Conservation (phyloP, 2,797 vertebrate species). For the Danio choprae region DNA sequence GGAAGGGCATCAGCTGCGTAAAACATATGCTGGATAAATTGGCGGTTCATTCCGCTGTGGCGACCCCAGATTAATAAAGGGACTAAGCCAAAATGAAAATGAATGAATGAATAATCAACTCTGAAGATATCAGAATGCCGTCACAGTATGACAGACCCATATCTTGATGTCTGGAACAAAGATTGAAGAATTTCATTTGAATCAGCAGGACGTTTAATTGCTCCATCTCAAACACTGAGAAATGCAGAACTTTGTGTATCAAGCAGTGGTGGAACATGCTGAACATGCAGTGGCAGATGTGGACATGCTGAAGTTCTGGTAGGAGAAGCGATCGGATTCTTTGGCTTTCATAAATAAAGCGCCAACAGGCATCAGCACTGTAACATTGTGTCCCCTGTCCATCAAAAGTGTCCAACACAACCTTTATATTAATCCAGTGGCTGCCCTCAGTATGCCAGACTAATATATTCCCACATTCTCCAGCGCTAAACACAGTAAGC, state of each 20-base stretch:
- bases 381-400: slow-evolving; percentile 72
- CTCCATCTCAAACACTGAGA: slow-evolving; percentile 68
- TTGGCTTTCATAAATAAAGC: slow-evolving; percentile 68
- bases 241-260: slow-evolving; percentile 53
- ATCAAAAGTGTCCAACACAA: slow-evolving; percentile 71
- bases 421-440: slow-evolving; percentile 81
- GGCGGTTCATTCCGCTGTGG: no score
- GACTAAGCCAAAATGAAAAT: no score
- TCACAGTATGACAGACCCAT: slow-evolving; percentile 71
- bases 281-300: no score
- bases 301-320: slow-evolving; percentile 60
- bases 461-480: slow-evolving; percentile 70
- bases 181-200: slow-evolving; percentile 67
- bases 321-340: slow-evolving; percentile 49
- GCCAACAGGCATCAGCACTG: slow-evolving; percentile 66
- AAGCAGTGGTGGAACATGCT: no score
- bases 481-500: background rate
- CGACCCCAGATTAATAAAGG: no score
- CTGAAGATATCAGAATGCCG: slow-evolving; percentile 63
- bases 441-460: slow-evolving; percentile 81
- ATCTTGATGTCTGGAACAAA: slow-evolving; percentile 45
- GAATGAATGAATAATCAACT: no score
- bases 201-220: slow-evolving; percentile 72
- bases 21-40: no score
- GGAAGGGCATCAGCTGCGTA: no score